Percentiles rank a stretch among this genome's conserved stretches.
phyloP scores from a whole-genome alignment of 2,113 vertebrate genomes.

The Neolamprologus fasciatus region DNA sequence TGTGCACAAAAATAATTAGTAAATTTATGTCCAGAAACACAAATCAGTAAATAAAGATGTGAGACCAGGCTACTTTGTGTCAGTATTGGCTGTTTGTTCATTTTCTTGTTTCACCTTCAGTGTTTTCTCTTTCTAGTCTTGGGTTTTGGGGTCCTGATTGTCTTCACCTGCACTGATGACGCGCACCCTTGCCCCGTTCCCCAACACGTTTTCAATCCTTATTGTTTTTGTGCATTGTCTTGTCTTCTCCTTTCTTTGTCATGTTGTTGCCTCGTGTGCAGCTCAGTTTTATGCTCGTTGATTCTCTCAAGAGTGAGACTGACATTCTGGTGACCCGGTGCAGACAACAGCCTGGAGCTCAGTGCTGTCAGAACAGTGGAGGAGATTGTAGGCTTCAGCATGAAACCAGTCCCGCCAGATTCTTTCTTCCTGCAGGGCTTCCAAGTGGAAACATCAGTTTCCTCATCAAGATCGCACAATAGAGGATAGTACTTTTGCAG shows the following conservation, averaged over 20 bases:
- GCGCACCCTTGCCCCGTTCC: background rate
- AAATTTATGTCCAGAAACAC: background rate
- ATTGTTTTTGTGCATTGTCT: background rate
- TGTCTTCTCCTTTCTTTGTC: background rate
- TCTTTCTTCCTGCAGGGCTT: background rate
- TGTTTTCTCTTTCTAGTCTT: background rate
- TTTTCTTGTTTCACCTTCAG: background rate
- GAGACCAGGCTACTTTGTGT: fast-evolving
- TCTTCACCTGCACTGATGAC: background rate
- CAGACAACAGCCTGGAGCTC: background rate
- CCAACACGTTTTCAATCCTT: background rate
- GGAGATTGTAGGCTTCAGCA: background rate
- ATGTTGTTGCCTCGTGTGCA: background rate
- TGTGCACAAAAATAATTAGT: background rate
- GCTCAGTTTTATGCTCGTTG: background rate
- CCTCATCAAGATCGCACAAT: background rate
- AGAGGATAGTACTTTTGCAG: background rate
- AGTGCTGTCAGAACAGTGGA: background rate
- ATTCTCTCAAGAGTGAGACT: background rate
- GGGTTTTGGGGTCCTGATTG: background rate
- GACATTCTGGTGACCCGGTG: background rate
- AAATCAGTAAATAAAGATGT: background rate
- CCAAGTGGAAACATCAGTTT: background rate
- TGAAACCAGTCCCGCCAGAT: background rate
- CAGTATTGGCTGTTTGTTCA: background rate